These are phyloP conservation scores for Tadarida brasiliensis DNA, from an alignment of 2,797 vertebrate genomes.

Conservation along the genomic window DNA sequence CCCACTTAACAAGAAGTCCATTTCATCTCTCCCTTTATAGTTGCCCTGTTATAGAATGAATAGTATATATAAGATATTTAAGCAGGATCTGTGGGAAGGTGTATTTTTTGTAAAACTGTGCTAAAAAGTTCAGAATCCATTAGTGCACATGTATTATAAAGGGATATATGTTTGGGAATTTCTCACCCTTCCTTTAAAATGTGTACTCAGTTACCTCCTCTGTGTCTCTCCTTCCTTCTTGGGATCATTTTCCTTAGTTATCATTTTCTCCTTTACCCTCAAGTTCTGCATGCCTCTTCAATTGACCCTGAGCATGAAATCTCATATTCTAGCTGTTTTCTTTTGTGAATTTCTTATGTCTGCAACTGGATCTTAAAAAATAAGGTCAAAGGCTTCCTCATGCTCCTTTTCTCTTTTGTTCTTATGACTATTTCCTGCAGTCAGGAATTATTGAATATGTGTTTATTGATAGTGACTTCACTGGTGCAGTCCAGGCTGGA, in stretches of 20 bases:
- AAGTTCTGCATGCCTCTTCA: not conserved
- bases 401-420: not conserved
- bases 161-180: not conserved
- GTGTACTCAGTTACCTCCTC: not conserved
- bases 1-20: not conserved
- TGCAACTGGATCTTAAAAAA: not conserved
- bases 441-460: not conserved
- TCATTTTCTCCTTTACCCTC: not conserved
- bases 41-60: not conserved
- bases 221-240: not conserved
- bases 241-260: not conserved
- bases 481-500: not conserved
- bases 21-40: constrained; percentile 18
- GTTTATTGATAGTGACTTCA: not conserved
- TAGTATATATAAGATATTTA: no score
- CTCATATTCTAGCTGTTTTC: not conserved
- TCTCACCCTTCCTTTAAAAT: not conserved
- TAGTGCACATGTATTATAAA: not conserved
- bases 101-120: not conserved
- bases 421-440: not conserved
- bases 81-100: no score
- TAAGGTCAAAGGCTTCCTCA: not conserved
- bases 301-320: not conserved
- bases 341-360: not conserved
- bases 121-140: not conserved